These are phyloP conservation scores for Illadopsis cleaveri DNA, from an alignment of 2,113 vertebrate species.

Conservation along the genomic window DNA sequence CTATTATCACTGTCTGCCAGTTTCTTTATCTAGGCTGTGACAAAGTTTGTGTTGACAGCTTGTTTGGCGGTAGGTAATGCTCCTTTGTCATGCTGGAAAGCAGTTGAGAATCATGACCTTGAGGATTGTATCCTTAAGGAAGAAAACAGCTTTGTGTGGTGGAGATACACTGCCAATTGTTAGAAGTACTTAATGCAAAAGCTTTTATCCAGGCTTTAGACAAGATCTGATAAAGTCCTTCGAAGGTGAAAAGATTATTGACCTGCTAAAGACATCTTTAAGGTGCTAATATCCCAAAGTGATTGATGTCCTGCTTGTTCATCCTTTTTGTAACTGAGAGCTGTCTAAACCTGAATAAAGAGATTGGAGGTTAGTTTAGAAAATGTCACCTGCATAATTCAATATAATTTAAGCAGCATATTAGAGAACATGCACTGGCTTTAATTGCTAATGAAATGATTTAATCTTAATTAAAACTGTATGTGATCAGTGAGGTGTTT, in stretches of 20 bases:
- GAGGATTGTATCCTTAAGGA: conserved; percentile 86
- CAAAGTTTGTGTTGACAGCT: conserved; percentile 96
- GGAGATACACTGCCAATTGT: conserved; percentile 86
- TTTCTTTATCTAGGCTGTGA: conserved; percentile 93
- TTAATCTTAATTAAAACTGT: conserved; percentile 9
- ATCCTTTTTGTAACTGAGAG: conserved; percentile 79
- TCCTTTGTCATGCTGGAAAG: conserved; percentile 83
- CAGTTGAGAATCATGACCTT: conserved; percentile 88
- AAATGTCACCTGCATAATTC: conserved; percentile 76
- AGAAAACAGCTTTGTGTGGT: conserved; percentile 89
- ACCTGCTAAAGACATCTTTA: conserved; percentile 96
- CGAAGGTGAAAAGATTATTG: conserved; percentile 98
- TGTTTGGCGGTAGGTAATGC: conserved; percentile 88
- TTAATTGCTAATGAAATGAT: conserved; percentile 47
- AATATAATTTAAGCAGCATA: conserved; percentile 50
- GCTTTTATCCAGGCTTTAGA: conserved; percentile 92
- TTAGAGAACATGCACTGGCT: conserved; percentile 22
- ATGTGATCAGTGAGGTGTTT: background rate
- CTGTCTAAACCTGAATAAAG: conserved; percentile 86
- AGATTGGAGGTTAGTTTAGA: conserved; percentile 83
- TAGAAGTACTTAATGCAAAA: conserved; percentile 88
- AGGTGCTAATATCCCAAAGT: conserved; percentile 86
- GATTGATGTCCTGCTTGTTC: conserved; percentile 94
- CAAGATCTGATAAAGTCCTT: conserved; percentile 97
- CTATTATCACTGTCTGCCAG: conserved; percentile 91